phyloP scores from a whole-genome alignment of 2,888 invertebrate species.

The Tholera decimalis region DNA sequence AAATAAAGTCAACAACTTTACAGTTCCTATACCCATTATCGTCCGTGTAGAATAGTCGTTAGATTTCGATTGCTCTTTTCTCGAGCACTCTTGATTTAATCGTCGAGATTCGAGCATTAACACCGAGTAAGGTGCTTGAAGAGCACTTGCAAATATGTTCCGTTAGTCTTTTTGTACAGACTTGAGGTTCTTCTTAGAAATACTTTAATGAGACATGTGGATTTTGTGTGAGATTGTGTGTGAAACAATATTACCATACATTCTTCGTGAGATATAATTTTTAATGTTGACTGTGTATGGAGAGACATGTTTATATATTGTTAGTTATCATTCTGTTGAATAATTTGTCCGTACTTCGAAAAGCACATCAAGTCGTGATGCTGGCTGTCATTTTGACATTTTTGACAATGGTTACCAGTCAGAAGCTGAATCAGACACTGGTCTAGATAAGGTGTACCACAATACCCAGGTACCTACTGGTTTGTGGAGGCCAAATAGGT shows the following conservation, averaged over 20 bases:
- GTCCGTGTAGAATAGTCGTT: slow-evolving; percentile 49
- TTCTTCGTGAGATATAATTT: slow-evolving; percentile 33
- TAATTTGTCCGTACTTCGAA: too few relatives aligned
- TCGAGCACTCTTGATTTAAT: slow-evolving; percentile 68
- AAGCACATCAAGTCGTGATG: too few relatives aligned
- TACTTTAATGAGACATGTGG: slow-evolving; percentile 52
- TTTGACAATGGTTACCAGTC: too few relatives aligned
- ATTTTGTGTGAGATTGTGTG: slow-evolving; percentile 50
- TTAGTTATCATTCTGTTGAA: too few relatives aligned
- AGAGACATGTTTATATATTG: background rate
- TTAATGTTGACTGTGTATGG: slow-evolving; percentile 17
- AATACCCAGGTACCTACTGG: too few relatives aligned
- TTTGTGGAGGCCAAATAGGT: too few relatives aligned
- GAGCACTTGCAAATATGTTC: slow-evolving; percentile 79
- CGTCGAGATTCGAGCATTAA: slow-evolving; percentile 76
- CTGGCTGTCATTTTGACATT: too few relatives aligned
- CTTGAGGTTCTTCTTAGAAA: slow-evolving; percentile 58
- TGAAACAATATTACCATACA: slow-evolving; percentile 46
- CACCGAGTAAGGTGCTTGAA: slow-evolving; percentile 63
- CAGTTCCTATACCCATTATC: slow-evolving; percentile 39
- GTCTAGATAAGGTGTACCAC: too few relatives aligned
- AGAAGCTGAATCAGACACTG: too few relatives aligned
- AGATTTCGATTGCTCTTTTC: slow-evolving; percentile 67
- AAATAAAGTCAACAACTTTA: slow-evolving; percentile 47
- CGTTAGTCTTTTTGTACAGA: slow-evolving; percentile 75